Evolutionary conservation across 2,113 vertebrate species (phyloP).

Genomic region (Galemys pyrenaicus): DNA sequence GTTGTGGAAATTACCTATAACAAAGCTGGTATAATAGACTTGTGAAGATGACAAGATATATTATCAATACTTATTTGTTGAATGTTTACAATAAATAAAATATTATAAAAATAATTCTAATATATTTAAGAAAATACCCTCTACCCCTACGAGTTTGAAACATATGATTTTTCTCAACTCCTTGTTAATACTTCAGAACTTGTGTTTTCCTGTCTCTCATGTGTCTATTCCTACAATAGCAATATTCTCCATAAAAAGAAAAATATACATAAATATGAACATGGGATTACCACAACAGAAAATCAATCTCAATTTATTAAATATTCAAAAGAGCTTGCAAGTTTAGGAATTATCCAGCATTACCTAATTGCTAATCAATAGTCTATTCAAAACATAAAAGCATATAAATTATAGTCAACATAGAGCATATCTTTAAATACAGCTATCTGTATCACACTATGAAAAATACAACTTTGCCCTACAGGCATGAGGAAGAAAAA

Average conservation of each 20-base stretch:
- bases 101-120: not conserved
- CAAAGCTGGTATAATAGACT: not conserved
- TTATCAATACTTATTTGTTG: not conserved
- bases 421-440: not conserved
- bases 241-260: not conserved
- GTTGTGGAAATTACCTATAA: not conserved
- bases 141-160: not conserved
- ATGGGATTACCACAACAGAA: not conserved
- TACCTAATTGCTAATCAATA: not conserved
- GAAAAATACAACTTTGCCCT: not conserved
- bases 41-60: not conserved
- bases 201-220: not conserved
- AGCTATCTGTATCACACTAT: not conserved
- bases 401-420: not conserved
- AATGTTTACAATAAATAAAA: not conserved
- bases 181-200: not conserved
- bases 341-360: slow-evolving; percentile 34
- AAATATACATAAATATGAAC: not conserved
- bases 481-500: not conserved
- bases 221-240: not conserved
- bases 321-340: slow-evolving; percentile 4
- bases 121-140: not conserved
- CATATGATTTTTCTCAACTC: not conserved
- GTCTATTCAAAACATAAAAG: slow-evolving; percentile 1
- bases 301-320: slow-evolving; percentile 45